These are phyloP conservation scores for Palythoa heliodiscus DNA, from an alignment of 92 coral and sea anemone species.

Conservation along the genomic window DNA sequence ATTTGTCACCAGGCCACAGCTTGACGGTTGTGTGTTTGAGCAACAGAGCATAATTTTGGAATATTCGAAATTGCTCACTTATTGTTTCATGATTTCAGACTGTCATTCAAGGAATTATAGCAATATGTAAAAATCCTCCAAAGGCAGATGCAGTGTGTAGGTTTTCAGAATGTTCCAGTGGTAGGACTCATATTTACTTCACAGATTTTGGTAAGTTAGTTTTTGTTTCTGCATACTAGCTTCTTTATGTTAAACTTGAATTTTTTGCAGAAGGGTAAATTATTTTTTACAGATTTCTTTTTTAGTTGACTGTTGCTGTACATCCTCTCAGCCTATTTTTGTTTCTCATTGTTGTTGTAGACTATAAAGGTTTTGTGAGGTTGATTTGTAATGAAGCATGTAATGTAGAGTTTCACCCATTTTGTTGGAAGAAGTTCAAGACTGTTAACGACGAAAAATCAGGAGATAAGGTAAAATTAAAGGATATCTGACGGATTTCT, in stretches of 20 bases:
- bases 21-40: not conserved
- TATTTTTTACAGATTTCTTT: not conserved
- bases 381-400: constrained; percentile 86
- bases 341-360: constrained; percentile 46
- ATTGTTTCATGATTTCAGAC: constrained; percentile 47
- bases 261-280: not conserved
- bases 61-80: too few relatives aligned
- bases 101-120: constrained; percentile 81
- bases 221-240: not conserved
- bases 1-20: too few relatives aligned
- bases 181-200: constrained; percentile 77
- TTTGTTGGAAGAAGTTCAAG: constrained; percentile 92
- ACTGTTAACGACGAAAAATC: constrained; percentile 68
- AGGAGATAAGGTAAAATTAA: constrained; percentile 79
- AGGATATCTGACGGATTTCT: not conserved
- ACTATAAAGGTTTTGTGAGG: constrained; percentile 92
- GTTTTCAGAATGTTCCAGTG: constrained; percentile 69
- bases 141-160: constrained; percentile 96
- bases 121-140: constrained; percentile 90
- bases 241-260: not conserved
- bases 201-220: constrained; percentile 71
- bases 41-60: not conserved
- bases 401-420: constrained; percentile 86
- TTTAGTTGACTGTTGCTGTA: too few relatives aligned
- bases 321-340: too few relatives aligned